A percentile compares a stretch with the other conserved stretches of the same genome.
Conservation (phyloP, 1,140 invertebrate genomes). For the Pectinophora gossypiella region DNA sequence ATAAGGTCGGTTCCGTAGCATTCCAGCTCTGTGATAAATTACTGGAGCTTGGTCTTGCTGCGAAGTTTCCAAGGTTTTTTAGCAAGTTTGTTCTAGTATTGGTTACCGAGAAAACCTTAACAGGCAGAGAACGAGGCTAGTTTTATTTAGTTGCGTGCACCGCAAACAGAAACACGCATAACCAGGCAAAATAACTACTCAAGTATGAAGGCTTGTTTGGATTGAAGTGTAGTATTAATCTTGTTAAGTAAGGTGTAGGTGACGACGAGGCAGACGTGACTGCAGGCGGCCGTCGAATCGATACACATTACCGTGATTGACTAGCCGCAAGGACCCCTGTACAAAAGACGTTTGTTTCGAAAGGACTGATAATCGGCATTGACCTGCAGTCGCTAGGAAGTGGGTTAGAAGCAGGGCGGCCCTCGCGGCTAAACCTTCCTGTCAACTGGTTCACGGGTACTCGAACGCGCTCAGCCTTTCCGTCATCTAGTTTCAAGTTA, state of each 20-base stretch:
- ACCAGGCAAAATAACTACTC: neutral
- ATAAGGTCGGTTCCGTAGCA: neutral
- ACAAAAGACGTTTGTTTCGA: neutral
- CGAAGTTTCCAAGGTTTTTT: neutral
- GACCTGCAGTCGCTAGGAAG: constrained; percentile 13
- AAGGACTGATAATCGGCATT: constrained; percentile 14
- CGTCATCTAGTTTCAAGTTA: constrained; percentile 10
- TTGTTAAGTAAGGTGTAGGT: neutral
- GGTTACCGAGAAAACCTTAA: neutral
- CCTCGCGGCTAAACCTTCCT: constrained; percentile 7
- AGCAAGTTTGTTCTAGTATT: neutral
- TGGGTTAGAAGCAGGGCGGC: constrained; percentile 11
- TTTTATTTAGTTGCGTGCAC: neutral
- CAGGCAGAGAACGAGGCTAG: no score
- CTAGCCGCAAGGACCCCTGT: neutral
- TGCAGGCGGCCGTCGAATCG: neutral
- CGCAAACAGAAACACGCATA: neutral
- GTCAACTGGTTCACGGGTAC: neutral
- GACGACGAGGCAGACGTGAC: neutral
- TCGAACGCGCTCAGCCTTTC: constrained; percentile 1
- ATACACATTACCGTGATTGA: neutral
- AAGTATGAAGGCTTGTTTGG: neutral
- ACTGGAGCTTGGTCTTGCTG: neutral
- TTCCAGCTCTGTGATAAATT: constrained; percentile 1
- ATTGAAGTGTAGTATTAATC: neutral